Percentiles rank a stretch among this genome's conserved stretches.
Conservation (phyloP, 2,888 invertebrate species). For the Synanthedon andrenaeformis region DNA sequence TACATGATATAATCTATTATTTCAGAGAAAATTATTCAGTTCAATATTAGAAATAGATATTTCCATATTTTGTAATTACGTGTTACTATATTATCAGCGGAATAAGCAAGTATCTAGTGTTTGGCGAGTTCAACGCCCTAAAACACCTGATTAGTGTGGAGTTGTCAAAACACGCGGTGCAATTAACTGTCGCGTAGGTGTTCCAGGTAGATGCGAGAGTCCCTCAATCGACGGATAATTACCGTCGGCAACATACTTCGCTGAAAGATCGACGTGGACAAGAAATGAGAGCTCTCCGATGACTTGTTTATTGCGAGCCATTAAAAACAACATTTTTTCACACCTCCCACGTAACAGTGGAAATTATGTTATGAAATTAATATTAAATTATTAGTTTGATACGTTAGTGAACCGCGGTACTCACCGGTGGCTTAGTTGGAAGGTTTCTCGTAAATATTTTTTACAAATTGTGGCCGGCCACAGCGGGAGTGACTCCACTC, state of each 20-base stretch:
- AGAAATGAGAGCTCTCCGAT: constrained; percentile 26
- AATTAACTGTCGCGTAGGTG: constrained; percentile 40
- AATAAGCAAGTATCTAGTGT: background rate
- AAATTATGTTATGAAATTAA: constrained; percentile 21
- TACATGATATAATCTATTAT: too few relatives aligned
- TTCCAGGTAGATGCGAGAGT: constrained; percentile 18
- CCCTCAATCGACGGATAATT: constrained; percentile 47
- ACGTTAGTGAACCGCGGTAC: constrained; percentile 35
- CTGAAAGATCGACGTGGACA: constrained; percentile 50
- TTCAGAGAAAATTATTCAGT: too few relatives aligned
- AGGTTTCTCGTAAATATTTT: constrained; percentile 64
- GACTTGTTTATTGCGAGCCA: constrained; percentile 50
- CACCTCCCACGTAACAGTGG: constrained; percentile 28
- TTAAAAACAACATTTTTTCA: constrained; percentile 32
- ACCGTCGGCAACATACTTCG: constrained; percentile 40
- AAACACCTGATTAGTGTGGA: constrained; percentile 32
- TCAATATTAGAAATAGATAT: too few relatives aligned
- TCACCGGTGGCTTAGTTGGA: constrained; percentile 49
- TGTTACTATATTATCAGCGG: too few relatives aligned
- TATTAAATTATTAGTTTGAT: constrained; percentile 36
- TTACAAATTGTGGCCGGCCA: constrained; percentile 55
- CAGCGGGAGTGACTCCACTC: constrained; percentile 55
- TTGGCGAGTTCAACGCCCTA: constrained; percentile 26
- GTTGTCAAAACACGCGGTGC: constrained; percentile 41
- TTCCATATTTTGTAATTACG: too few relatives aligned